Evolutionary conservation across 2,888 invertebrate species (phyloP).

Genomic region (Mythimna vitellina): DNA sequence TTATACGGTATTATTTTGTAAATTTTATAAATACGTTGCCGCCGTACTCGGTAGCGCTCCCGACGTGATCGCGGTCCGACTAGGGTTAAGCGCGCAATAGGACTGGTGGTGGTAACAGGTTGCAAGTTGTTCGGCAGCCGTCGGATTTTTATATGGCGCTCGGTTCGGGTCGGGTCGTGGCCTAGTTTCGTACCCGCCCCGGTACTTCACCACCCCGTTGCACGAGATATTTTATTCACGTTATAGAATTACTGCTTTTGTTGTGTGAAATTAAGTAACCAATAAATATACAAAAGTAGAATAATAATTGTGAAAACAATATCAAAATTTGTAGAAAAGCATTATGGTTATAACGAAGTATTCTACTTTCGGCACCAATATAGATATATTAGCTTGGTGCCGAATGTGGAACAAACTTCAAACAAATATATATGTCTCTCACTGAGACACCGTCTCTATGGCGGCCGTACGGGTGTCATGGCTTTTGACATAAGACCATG

Average conservation of each 20-base stretch:
- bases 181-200: slow-evolving; percentile 57
- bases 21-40: not conserved
- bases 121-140: slow-evolving; percentile 57
- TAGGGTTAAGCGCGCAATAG: slow-evolving; percentile 50
- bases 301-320: no score
- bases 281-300: no score
- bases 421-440: no score
- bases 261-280: not conserved
- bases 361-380: no score
- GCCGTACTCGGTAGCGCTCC: slow-evolving; percentile 19
- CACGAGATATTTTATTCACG: slow-evolving; percentile 45
- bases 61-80: slow-evolving; percentile 43
- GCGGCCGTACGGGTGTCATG: no score
- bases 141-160: slow-evolving; percentile 57
- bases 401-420: no score
- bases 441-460: no score
- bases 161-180: slow-evolving; percentile 55
- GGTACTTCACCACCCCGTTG: slow-evolving; percentile 59
- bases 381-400: no score
- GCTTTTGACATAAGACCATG: no score
- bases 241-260: slow-evolving; percentile 19
- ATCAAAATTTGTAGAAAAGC: no score
- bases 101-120: slow-evolving; percentile 59
- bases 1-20: slow-evolving; percentile 8
- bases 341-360: no score